Base-by-base conservation (phyloP, 2,888 invertebrate genomes). In the Acleris holmiana region DNA sequence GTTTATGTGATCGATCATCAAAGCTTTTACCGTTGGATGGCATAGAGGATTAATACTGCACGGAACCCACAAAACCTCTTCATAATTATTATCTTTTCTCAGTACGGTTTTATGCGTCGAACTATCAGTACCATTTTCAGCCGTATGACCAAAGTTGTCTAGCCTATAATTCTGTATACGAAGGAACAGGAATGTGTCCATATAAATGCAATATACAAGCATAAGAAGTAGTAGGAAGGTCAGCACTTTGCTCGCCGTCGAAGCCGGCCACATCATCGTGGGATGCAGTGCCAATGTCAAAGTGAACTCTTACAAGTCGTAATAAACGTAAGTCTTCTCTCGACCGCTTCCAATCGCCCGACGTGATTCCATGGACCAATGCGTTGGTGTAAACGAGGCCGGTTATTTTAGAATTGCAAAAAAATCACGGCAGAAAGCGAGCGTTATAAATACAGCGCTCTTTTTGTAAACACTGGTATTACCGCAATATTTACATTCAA, bases 1-100 rank as follows among this genome's bases (percentile, higher is more conserved):
- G 79, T 97, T 97, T 4, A 96, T 94, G 69, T 96, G 97, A 81
- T 98, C 98, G 55, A 97, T 89, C 91, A 97, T 94, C 61, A 98
- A 83, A 1, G 96, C 95, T 86, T 98, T 98, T 0, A 97, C 96
- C 0, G 97, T 97, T 1, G 98, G 95, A 73, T 96, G 94, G 78
- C 97, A 97, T 17, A 96, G 79, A 0, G 97, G 97, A 74, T 96
- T 95, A 35, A 96, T 92, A 51, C 93, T 93, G 77, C 96, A 96
- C 18, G 94, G 93, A n/a, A 96, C 79, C 94, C 94, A 94, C 0
- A 92, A 93, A 0, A 87, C 87, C 29, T 93, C 92, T 68, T 93
- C 92, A 76, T 95, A 95, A 71, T 72, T 79, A 3, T 72, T 75
- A 46, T 77, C 73, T 2, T 68, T 69, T 41, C 66, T 74, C 25